Conservation (phyloP, 2,888 invertebrate species). For the Andrena flavipes region DNA sequence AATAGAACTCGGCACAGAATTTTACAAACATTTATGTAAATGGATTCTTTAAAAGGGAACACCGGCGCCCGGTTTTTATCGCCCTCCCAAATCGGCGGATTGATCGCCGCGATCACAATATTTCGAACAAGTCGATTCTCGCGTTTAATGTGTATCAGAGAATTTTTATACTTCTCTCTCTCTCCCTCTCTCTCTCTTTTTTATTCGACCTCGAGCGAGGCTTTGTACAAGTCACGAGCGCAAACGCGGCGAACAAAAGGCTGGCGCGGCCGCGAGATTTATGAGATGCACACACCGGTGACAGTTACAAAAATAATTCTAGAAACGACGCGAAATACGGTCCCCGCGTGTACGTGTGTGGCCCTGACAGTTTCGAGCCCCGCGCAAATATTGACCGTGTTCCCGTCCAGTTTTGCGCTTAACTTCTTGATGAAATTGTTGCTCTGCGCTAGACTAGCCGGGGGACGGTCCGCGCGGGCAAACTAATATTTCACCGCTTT, state of each 20-base stretch:
- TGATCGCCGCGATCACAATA: constrained; percentile 11
- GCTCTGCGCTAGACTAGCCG: neutral
- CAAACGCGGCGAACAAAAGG: constrained; percentile 32
- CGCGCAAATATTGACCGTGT: constrained; percentile 38
- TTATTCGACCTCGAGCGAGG: neutral
- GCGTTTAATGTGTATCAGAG: constrained; percentile 13
- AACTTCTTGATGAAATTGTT: constrained; percentile 9
- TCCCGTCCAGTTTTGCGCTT: constrained; percentile 3
- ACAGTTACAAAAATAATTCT: constrained; percentile 57
- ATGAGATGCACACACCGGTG: constrained; percentile 34
- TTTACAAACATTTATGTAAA: constrained; percentile 34
- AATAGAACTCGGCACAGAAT: neutral
- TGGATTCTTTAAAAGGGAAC: neutral
- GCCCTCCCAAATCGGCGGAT: constrained; percentile 14
- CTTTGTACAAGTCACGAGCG: constrained; percentile 15
- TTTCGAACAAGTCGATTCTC: constrained; percentile 15
- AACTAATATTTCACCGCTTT: neutral
- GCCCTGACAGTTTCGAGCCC: constrained; percentile 39
- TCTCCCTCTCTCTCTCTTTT: neutral
- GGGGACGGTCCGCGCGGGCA: no score
- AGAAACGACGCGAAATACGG: constrained; percentile 37
- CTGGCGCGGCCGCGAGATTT: constrained; percentile 31
- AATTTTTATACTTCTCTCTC: neutral
- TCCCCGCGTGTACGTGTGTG: constrained; percentile 8
- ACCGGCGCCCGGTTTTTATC: constrained; percentile 8